A percentile compares a stretch with the other conserved stretches of the same genome.
Conservation (phyloP, 1,140 invertebrate species). For the Drosophila rufa region DNA sequence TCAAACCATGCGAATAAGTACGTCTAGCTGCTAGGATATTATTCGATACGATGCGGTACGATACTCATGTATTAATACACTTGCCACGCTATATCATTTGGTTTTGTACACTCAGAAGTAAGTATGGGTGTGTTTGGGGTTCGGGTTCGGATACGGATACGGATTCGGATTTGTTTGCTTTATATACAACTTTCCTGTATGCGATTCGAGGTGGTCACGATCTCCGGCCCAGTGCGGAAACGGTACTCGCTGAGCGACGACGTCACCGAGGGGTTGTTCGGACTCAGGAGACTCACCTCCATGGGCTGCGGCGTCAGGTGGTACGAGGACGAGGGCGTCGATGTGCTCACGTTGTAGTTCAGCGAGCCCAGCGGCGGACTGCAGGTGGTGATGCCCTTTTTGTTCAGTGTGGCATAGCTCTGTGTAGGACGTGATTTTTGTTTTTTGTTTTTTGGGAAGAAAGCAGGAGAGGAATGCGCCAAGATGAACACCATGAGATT, state of each 20-base stretch:
- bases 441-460: conserved; percentile 8
- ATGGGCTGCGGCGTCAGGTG: conserved; percentile 83
- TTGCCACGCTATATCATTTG: conserved; percentile 46
- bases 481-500: conserved; percentile 37
- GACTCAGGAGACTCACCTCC: conserved; percentile 85
- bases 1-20: conserved; percentile 79
- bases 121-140: conserved; percentile 35
- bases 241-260: conserved; percentile 88
- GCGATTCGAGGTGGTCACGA: conserved; percentile 92
- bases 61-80: conserved; percentile 72
- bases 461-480: conserved; percentile 12
- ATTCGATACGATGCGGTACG: conserved; percentile 66
- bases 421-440: conserved; percentile 12
- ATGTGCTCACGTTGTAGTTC: conserved; percentile 73
- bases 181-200: conserved; percentile 96
- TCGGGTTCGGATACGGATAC: background rate
- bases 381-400: conserved; percentile 84
- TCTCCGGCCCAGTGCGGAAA: conserved; percentile 90
- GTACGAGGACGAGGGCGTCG: conserved; percentile 81
- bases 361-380: conserved; percentile 75
- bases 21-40: conserved; percentile 71
- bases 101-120: conserved; percentile 65
- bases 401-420: conserved; percentile 85
- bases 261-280: conserved; percentile 86
- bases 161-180: conserved; percentile 57